Conservation (phyloP, 2,113 vertebrate species). For the Laticauda colubrina region DNA sequence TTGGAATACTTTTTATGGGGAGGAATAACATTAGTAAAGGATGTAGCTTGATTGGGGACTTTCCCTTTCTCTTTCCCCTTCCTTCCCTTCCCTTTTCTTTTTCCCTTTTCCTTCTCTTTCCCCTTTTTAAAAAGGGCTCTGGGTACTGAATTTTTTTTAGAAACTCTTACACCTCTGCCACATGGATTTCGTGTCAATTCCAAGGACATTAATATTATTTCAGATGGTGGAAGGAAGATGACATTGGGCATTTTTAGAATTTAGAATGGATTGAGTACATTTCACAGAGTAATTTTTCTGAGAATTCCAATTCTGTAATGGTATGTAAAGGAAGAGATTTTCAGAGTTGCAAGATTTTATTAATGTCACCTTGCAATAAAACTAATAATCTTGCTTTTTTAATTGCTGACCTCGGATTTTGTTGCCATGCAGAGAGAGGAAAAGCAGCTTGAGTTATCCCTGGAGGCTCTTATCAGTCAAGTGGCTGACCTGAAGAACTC, state of each 20-base stretch:
- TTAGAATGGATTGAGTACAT: not conserved
- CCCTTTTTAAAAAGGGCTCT: not conserved
- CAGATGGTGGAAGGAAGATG: not conserved
- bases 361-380: not conserved
- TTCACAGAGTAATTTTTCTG: not conserved
- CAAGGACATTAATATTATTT: not conserved
- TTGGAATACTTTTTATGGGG: not conserved
- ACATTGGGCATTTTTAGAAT: not conserved
- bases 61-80: not conserved
- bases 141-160: not conserved
- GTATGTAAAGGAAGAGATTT: not conserved
- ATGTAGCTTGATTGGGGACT: not conserved
- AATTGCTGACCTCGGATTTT: too few relatives aligned
- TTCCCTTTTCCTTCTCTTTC: not conserved
- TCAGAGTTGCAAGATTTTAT: not conserved
- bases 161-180: not conserved
- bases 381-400: not conserved
- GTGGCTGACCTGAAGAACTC: slow-evolving; percentile 93
- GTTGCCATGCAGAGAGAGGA: slow-evolving; percentile 81
- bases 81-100: not conserved
- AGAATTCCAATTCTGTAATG: not conserved
- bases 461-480: slow-evolving; percentile 88
- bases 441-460: slow-evolving; percentile 90
- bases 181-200: not conserved
- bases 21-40: not conserved